Evolutionary conservation across 2,113 vertebrate species (phyloP), one percentile per base, ranked within the genome.

Genomic region (Jaculus jaculus): DNA sequence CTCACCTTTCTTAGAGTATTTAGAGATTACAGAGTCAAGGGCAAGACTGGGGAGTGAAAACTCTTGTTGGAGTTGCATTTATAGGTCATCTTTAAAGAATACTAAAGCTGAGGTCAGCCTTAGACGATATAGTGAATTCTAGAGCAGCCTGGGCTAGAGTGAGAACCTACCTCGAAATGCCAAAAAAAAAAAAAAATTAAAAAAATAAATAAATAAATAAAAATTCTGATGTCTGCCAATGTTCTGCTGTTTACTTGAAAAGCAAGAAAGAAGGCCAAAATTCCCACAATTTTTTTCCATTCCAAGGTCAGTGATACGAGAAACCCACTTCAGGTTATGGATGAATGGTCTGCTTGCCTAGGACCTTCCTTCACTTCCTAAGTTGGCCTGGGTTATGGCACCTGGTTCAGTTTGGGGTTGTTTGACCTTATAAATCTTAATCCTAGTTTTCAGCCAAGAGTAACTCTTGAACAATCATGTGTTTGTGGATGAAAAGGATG

Each of bases 401-500:
- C 15, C 13, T 83, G 12, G 0, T 39, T 69, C 34, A 37, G 69
- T 63, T 78, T 58, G 32, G 72, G 37, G 16, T 28, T 82, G 34
- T 84, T 92, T 78, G 58, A 75, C n/a, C 61, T 95, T 88, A 34
- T 30, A 93, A 92, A 63, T 39, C 60, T 85, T 68, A 6, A 7
- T 54, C 16, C 30, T 37, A 28, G 21, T 58, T 90, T 91, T 80
- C 47, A 94, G 51, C 61, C 69, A 15, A 2, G 2, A 74, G 61
- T 58, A 72, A 63, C 72, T 91, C 65, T 32, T 89, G 47, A 85
- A 92, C 86, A 85, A 90, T 84, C 51, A 63, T 2, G 26, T 58
- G 34, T 42, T 89, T 92, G 54, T 65, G 61, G 37, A 47, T 47
- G 8, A 47, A 47, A 47, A 47, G 42, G 8, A 47, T 47, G 42